Evolutionary conservation across 1,140 invertebrate species (phyloP), one percentile per base, ranked within the genome.

Genomic region (Zaprionus nigranus): DNA sequence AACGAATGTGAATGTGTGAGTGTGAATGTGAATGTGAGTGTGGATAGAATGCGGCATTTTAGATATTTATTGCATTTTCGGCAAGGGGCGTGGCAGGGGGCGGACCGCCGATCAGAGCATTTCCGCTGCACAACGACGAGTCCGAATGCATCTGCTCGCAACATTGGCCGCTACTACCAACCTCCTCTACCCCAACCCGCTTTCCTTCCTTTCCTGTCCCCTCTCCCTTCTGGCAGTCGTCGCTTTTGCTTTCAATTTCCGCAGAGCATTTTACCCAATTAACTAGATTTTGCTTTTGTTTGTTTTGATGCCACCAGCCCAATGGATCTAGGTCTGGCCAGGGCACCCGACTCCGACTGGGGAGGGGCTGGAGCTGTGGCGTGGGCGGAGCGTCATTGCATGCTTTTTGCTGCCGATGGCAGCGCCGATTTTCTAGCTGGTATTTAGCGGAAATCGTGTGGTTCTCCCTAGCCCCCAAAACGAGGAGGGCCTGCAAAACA

Each of bases 181-280:
- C 7, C n/a, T 57, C 46, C 46, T 30, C 40, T 57, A 13, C 15
- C 28, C 28, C 28, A 30, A 9, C 28, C 56, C 65, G 2, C 17
- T 24, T 11, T 7, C 5, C 15, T 30, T 7, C 26, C 6, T 13
- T 24, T n/a, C 17, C 5, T 5, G 5, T n/a, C 2, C 54, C 34
- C 22, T 24, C 40, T 20, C 26, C 15, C 53, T 69, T 46, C 15
- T 34, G 13, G n/a, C 53, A 54, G 63, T 72, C 51, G 40, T 59
- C 66, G 74, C 71, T 58, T 79, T 79, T 90, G 78, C 84, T 88
- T 88, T 88, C 85, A 81, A 88, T 88, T 88, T 88, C 84, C 84
- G 84, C 69, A 53, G 60, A 84, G 64, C 81, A 75, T 84, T 88
- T 88, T 81, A 88, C 85, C 84, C 85, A 88, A 88, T 88, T 88